phyloP scores from a whole-genome alignment of 2,888 invertebrate species.

The Drosophila kambysellisi region DNA sequence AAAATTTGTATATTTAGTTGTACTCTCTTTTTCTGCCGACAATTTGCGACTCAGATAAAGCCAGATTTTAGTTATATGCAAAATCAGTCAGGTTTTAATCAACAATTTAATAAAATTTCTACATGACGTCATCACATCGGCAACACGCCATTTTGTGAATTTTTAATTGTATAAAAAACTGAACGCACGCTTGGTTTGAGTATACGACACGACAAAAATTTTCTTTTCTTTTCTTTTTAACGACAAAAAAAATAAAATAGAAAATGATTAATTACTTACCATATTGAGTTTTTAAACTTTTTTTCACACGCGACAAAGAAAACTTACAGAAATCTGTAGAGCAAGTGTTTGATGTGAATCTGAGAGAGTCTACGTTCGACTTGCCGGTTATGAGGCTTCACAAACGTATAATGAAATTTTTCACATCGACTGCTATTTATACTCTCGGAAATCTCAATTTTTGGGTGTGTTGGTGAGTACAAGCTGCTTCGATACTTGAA shows the following conservation, averaged over 20 bases:
- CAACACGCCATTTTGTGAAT: conserved; percentile 54
- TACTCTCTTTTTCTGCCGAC: not conserved
- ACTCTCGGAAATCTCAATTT: conserved; percentile 66
- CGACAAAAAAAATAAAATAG: not conserved
- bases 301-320: conserved; percentile 77
- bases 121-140: conserved; percentile 65
- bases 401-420: conserved; percentile 88
- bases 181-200: not conserved
- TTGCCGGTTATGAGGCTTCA: conserved; percentile 89
- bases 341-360: conserved; percentile 49
- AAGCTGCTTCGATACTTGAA: not conserved
- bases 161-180: not conserved
- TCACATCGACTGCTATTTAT: conserved; percentile 87
- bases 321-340: conserved; percentile 68
- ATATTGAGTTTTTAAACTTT: conserved; percentile 75
- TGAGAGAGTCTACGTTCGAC: conserved; percentile 86
- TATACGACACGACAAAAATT: not conserved
- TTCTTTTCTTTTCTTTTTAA: not conserved
- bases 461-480: conserved; percentile 48
- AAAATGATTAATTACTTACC: conserved; percentile 72
- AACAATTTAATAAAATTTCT: not conserved
- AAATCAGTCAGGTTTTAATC: not conserved
- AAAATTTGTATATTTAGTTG: not conserved
- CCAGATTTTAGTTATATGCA: not conserved
- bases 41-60: not conserved